phyloP scores from a whole-genome alignment of 2,113 vertebrate genomes.

The Cariama cristata region DNA sequence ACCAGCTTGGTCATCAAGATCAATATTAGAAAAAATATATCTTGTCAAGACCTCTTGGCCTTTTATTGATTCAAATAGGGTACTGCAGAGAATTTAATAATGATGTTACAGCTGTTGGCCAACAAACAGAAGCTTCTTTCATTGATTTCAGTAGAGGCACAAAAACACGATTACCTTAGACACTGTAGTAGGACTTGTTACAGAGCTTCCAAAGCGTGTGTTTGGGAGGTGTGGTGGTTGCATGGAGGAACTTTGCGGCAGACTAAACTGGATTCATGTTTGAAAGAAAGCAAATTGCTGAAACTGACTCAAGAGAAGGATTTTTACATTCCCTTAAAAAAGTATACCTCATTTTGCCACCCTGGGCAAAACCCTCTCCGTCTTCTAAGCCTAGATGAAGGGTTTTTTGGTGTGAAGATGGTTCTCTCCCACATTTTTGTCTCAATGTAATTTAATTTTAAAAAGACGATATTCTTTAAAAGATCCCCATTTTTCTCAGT shows the following conservation, averaged over 20 bases:
- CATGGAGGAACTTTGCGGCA: not conserved
- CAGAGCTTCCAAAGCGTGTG: not conserved
- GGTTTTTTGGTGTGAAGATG: not conserved
- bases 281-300: not conserved
- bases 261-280: not conserved
- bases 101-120: constrained; percentile 60
- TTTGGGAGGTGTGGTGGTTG: not conserved
- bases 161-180: constrained; percentile 18
- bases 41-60: constrained; percentile 75
- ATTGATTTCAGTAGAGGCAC: constrained; percentile 63
- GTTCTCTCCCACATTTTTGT: not conserved
- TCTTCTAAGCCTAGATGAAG: not conserved
- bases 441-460: not conserved
- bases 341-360: not conserved
- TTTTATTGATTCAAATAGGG: constrained; percentile 77
- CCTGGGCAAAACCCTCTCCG: accelerated
- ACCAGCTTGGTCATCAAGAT: constrained; percentile 81
- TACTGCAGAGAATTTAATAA: constrained; percentile 74
- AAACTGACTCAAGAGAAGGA: not conserved
- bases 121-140: constrained; percentile 54
- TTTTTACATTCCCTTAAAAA: not conserved
- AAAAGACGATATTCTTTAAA: not conserved
- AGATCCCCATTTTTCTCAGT: not conserved
- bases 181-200: not conserved
- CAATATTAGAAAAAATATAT: constrained; percentile 76